Conservation (phyloP, 2,888 invertebrate species). For the Tachystola acroxantha region DNA sequence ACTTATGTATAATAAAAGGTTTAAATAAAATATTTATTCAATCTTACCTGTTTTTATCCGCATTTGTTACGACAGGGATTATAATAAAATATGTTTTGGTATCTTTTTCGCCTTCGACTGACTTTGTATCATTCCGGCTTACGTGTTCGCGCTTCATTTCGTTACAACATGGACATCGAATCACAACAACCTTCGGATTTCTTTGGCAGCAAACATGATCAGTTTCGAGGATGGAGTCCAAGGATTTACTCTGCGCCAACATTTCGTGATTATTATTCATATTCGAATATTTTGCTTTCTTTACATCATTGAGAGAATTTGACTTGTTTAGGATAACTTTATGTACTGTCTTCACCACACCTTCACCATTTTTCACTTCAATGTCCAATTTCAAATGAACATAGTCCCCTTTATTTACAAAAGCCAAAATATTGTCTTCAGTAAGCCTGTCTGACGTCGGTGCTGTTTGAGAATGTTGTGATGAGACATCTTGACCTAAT, state of each 20-base stretch:
- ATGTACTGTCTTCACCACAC: slow-evolving; percentile 11
- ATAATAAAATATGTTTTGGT: slow-evolving; percentile 26
- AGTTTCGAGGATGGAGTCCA: slow-evolving; percentile 18
- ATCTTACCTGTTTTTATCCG: background rate
- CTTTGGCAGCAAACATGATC: slow-evolving; percentile 15
- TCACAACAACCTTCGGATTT: slow-evolving; percentile 22
- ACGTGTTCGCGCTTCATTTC: slow-evolving; percentile 12
- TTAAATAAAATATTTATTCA: background rate
- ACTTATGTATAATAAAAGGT: background rate
- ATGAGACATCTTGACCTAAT: slow-evolving; percentile 1
- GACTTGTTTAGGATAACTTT: slow-evolving; percentile 7
- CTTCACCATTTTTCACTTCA: slow-evolving; percentile 31
- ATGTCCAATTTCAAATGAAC: slow-evolving; percentile 46
- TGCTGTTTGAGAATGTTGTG: background rate
- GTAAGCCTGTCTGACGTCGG: background rate
- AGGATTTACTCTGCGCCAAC: slow-evolving; percentile 20
- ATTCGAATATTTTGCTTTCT: slow-evolving; percentile 32
- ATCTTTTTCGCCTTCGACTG: slow-evolving; percentile 11
- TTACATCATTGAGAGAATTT: slow-evolving; percentile 16
- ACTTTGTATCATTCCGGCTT: slow-evolving; percentile 6
- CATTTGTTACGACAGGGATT: slow-evolving; percentile 14
- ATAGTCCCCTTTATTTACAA: slow-evolving; percentile 32
- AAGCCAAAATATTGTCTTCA: slow-evolving; percentile 21
- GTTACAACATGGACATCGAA: slow-evolving; percentile 29
- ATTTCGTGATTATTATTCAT: slow-evolving; percentile 22